Evolutionary conservation across 2,797 vertebrate genomes (phyloP).

Genomic region (Cichlasoma orientale): DNA sequence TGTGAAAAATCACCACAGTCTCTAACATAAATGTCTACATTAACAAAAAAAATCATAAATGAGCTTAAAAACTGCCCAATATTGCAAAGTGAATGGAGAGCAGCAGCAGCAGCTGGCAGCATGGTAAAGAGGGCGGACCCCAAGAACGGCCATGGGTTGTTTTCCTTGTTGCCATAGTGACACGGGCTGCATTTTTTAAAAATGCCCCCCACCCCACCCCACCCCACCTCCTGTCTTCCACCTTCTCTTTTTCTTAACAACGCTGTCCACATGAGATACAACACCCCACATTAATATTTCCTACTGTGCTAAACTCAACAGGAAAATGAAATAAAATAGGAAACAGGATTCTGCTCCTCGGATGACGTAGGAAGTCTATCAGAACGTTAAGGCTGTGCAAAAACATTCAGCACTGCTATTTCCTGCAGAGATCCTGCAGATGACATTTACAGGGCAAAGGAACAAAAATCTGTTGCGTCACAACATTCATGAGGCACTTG

Average conservation of each 20-base stretch:
- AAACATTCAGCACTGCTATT: not conserved
- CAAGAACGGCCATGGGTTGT: slow-evolving; percentile 32
- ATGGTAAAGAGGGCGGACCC: not conserved
- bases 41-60: not conserved
- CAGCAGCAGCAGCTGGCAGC: not conserved
- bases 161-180: slow-evolving; percentile 52
- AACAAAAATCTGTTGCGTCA: not conserved
- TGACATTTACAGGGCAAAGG: not conserved
- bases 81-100: slow-evolving; percentile 13
- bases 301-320: not conserved
- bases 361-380: not conserved
- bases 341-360: not conserved
- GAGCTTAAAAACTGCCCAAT: not conserved
- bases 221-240: slow-evolving; percentile 6
- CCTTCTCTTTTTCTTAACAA: not conserved
- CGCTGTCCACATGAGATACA: not conserved
- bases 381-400: not conserved
- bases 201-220: not conserved
- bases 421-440: not conserved
- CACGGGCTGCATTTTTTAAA: slow-evolving; percentile 57
- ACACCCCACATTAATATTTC: not conserved
- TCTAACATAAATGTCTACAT: not conserved
- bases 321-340: not conserved
- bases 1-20: no score
- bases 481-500: not conserved